Conservation (phyloP, 2,888 invertebrate species). For the Aricia artaxerxes region DNA sequence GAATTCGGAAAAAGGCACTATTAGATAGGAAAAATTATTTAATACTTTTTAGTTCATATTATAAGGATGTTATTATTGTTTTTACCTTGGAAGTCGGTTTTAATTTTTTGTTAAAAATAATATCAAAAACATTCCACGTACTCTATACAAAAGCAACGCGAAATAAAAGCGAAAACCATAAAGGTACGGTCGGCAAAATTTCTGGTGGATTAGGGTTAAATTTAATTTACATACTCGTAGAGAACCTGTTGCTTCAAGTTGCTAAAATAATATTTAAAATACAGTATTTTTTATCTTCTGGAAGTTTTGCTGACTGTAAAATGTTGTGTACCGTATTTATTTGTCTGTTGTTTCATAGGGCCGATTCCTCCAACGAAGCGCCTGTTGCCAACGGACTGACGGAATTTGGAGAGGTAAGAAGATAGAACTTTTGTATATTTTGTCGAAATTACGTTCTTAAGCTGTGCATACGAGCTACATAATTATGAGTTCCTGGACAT, state of each 20-base stretch:
- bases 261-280: neutral
- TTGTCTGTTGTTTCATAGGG: slow-evolving; percentile 67
- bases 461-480: too few relatives aligned
- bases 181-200: neutral
- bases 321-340: slow-evolving; percentile 54
- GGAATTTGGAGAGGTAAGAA: slow-evolving; percentile 77
- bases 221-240: neutral
- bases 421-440: neutral
- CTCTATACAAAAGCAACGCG: slow-evolving; percentile 42
- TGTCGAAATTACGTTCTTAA: neutral
- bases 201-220: neutral
- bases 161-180: slow-evolving; percentile 34
- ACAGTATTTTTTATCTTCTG: neutral
- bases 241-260: neutral
- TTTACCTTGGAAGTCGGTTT: too few relatives aligned
- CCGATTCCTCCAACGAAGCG: slow-evolving; percentile 76
- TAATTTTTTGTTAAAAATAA: too few relatives aligned
- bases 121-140: slow-evolving; percentile 10
- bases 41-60: too few relatives aligned
- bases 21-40: too few relatives aligned
- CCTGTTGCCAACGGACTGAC: slow-evolving; percentile 73
- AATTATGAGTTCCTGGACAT: too few relatives aligned
- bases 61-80: too few relatives aligned
- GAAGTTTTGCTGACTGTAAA: slow-evolving; percentile 27
- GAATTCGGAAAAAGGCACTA: too few relatives aligned